A percentile compares a stretch with the other conserved stretches of the same genome.
These are phyloP conservation scores for Gibbula magus DNA, from an alignment of 2,888 invertebrate species.

Conservation along the genomic window DNA sequence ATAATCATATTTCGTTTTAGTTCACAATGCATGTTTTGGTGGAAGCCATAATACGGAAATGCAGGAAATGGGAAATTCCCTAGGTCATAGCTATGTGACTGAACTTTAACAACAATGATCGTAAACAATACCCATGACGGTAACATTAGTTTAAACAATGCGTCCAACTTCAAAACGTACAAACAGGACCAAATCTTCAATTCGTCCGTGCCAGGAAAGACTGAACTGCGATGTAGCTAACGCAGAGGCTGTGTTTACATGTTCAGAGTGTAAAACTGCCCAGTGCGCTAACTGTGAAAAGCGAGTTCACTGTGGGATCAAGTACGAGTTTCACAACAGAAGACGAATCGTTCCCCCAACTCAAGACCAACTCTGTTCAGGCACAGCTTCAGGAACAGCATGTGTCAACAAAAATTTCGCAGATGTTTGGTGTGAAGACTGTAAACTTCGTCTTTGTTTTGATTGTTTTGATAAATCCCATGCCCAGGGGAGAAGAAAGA, in stretches of 20 bases:
- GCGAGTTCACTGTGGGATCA: conserved; percentile 66
- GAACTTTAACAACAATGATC: conserved; percentile 11
- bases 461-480: conserved; percentile 70
- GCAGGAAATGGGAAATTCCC: conserved; percentile 11
- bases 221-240: conserved; percentile 65
- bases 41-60: neutral
- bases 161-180: conserved; percentile 48
- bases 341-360: conserved; percentile 59
- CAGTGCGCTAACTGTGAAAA: conserved; percentile 73
- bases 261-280: conserved; percentile 71
- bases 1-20: neutral
- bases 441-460: conserved; percentile 69
- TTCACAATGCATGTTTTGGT: neutral
- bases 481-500: conserved; percentile 41
- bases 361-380: conserved; percentile 67
- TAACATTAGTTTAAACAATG: conserved; percentile 41
- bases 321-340: conserved; percentile 69
- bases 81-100: conserved; percentile 2
- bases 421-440: conserved; percentile 72
- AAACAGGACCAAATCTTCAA: conserved; percentile 60
- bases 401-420: conserved; percentile 72
- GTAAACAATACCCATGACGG: neutral
- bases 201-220: conserved; percentile 67
- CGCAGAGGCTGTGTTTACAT: conserved; percentile 67
- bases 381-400: conserved; percentile 32